Evolutionary conservation across 2,113 vertebrate genomes (phyloP).

Genomic region (Microcebus lehilahytsara): DNA sequence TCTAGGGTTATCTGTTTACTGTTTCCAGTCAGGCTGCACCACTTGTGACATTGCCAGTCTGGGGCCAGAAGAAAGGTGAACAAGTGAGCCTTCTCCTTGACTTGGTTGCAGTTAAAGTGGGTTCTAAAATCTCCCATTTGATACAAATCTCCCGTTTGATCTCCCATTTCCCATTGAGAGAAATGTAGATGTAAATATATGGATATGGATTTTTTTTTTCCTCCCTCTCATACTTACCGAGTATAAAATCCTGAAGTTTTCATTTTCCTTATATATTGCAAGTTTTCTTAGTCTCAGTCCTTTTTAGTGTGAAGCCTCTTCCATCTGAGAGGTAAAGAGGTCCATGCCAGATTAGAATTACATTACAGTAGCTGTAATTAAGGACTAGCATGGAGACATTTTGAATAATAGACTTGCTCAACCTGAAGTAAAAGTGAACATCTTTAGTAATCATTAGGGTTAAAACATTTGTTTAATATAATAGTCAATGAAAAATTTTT

Average conservation of each 20-base stretch:
- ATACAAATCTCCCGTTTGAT: background rate
- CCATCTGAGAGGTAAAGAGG: background rate
- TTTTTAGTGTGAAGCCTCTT: slow-evolving; percentile 20
- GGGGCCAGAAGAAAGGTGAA: background rate
- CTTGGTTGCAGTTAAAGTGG: background rate
- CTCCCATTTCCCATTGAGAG: background rate
- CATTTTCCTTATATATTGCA: background rate
- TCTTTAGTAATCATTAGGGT: slow-evolving; percentile 34
- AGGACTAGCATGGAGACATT: background rate
- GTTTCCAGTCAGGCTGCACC: background rate
- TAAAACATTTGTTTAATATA: slow-evolving; percentile 22
- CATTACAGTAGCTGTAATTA: background rate
- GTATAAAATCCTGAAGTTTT: background rate
- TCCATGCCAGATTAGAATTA: background rate
- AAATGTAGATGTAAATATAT: background rate
- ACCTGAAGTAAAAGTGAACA: slow-evolving; percentile 32
- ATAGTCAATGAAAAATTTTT: background rate
- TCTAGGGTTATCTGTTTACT: background rate
- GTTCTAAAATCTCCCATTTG: background rate
- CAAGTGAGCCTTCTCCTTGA: background rate
- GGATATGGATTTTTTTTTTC: background rate
- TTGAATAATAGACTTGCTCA: slow-evolving; percentile 41
- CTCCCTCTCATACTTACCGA: background rate
- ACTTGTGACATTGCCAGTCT: background rate
- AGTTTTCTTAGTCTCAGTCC: background rate